A percentile compares a stretch with the other conserved stretches of the same genome.
Evolutionary conservation across 1,140 invertebrate genomes (phyloP).

Genomic region (Drosophila pallidifrons): DNA sequence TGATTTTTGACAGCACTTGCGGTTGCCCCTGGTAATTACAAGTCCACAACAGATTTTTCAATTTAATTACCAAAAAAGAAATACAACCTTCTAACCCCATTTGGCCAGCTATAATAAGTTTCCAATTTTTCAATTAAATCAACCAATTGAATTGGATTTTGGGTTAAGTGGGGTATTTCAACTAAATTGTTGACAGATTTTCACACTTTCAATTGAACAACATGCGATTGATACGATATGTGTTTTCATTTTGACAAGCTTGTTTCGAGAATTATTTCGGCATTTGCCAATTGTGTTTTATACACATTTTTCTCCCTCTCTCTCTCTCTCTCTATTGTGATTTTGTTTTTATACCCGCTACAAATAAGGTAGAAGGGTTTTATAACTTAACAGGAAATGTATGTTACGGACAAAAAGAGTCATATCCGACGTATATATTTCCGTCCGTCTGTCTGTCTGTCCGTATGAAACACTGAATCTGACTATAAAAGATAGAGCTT

Average conservation of each 20-base stretch:
- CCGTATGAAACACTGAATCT: too few species aligned
- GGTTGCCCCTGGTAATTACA: constrained; percentile 56
- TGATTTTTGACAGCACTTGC: constrained; percentile 73
- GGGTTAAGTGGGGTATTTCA: neutral
- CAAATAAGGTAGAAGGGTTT: too few species aligned
- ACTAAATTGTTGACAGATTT: neutral
- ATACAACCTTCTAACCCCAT: neutral
- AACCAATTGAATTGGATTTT: too few species aligned
- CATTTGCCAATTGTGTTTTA: constrained; percentile 47
- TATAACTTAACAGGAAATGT: too few species aligned
- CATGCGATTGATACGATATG: constrained; percentile 12
- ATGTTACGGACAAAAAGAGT: too few species aligned
- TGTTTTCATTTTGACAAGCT: constrained; percentile 43
- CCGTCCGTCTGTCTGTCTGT: too few species aligned
- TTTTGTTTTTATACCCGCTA: too few species aligned
- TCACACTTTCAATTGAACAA: neutral
- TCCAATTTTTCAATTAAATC: neutral
- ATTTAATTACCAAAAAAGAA: constrained; percentile 64
- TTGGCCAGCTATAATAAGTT: too few species aligned
- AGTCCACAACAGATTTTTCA: constrained; percentile 50
- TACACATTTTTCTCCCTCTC: constrained; percentile 3
- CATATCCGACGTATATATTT: too few species aligned
- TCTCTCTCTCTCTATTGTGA: too few species aligned
- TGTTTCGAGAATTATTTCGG: constrained; percentile 34
- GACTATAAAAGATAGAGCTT: too few species aligned